Evolutionary conservation across 2,113 vertebrate genomes (phyloP), one percentile per base, ranked within the genome.

Genomic region (Xyliphius kryptos): DNA sequence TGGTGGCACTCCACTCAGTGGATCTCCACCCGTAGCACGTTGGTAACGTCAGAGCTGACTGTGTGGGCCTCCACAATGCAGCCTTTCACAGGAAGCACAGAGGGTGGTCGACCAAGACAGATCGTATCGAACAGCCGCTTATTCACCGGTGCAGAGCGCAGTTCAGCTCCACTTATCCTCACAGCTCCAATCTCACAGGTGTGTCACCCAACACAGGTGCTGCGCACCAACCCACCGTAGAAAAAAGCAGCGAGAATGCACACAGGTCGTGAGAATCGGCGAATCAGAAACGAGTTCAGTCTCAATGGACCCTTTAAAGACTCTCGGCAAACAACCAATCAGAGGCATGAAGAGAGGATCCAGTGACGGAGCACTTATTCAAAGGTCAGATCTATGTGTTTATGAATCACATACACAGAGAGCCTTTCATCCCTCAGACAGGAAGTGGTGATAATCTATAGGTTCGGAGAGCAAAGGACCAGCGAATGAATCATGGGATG

Each of bases 81-180:
- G 19, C 32, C 68, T 68, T 70, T 76, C 67, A 69, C 51, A 61
- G 32, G 13, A 17, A 41, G 48, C 63, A 63, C 56, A 32, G 38
- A 65, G 63, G 74, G 70, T 76, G 70, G 70, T 73, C 74, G 16
- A 17, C 43, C 66, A 26, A 11, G 26, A 36, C 60, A 59, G 74
- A 76, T 76, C 68, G 63, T 65, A 76, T 70, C 68, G 64, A 52
- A 55, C 64, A 26, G 47, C 52, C 69, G 9, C 40, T 41, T 9
- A 61, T 68, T 57, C 56, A 58, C 56, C 26, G 55, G 52, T 40
- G 26, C 32, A 11, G 19, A 14, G 15, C 36, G 40, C 6, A 11
- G 53, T 43, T 43, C 44, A 67, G 17, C 40, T 41, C 22, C 51
- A 57, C 56, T 19, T 3, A 11, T 12, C 40, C 22, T 20, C 15